phyloP scores from a whole-genome alignment of 2,888 invertebrate genomes.

The Arctia plantaginis region DNA sequence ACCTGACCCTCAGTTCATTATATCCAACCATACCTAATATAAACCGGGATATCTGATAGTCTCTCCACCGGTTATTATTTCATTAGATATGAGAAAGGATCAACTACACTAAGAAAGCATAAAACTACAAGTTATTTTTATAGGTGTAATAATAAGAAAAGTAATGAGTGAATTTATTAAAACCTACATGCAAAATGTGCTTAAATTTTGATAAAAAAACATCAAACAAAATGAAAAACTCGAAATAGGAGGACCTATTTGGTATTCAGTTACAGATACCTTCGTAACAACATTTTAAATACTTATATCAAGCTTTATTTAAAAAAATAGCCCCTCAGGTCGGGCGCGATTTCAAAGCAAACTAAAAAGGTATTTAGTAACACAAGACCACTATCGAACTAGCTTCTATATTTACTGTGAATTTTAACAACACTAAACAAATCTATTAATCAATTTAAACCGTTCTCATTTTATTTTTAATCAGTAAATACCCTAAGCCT shows the following conservation, averaged over 20 bases:
- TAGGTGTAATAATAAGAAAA: not conserved
- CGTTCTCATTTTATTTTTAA: not conserved
- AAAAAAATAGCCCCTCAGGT: not conserved
- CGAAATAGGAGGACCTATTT: not conserved
- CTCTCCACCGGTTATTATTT: not conserved
- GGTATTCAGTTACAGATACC: not conserved
- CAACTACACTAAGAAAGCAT: not conserved
- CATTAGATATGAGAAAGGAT: not conserved
- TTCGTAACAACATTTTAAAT: not conserved
- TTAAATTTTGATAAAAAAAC: not conserved
- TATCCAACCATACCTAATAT: too few relatives aligned
- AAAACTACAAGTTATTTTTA: not conserved
- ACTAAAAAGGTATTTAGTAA: not conserved
- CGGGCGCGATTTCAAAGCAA: not conserved
- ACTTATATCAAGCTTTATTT: too few relatives aligned
- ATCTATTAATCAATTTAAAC: not conserved
- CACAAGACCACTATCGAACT: not conserved
- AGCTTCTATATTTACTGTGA: not conserved
- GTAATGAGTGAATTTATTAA: not conserved
- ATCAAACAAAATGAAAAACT: not conserved
- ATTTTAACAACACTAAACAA: not conserved
- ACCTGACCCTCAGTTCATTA: too few relatives aligned
- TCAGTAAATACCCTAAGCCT: constrained; percentile 21
- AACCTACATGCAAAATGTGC: not conserved
- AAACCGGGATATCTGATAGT: not conserved